A percentile compares a stretch with the other conserved stretches of the same genome.
phyloP scores from a whole-genome alignment of 1,140 invertebrate species.

The Drosophila hydei region DNA sequence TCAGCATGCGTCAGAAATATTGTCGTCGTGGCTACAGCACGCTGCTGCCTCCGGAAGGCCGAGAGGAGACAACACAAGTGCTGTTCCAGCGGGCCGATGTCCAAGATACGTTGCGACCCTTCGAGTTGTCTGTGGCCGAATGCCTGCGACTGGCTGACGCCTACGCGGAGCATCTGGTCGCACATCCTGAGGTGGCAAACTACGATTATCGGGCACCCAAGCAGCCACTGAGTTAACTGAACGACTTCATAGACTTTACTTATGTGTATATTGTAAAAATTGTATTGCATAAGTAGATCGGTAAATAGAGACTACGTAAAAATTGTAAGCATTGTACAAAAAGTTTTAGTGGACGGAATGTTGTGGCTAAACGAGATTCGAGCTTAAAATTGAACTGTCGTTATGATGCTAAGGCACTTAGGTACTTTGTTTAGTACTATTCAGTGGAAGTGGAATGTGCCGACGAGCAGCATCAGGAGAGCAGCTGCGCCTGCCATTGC shows the following conservation, averaged over 20 bases:
- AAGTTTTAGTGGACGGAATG: conserved; percentile 53
- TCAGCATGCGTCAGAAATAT: conserved; percentile 94
- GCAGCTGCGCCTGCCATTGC: conserved; percentile 13
- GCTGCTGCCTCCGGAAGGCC: conserved; percentile 90
- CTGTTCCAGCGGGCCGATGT: conserved; percentile 91
- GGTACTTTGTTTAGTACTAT: not conserved
- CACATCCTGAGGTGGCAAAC: conserved; percentile 88
- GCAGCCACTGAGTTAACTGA: conserved; percentile 18
- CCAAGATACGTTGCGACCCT: conserved; percentile 88
- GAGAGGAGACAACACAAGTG: conserved; percentile 87
- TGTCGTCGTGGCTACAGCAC: conserved; percentile 88
- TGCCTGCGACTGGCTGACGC: conserved; percentile 90
- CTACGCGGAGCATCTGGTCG: conserved; percentile 89
- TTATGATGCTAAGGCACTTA: conserved; percentile 61
- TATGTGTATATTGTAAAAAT: conserved; percentile 65
- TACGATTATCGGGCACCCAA: conserved; percentile 89
- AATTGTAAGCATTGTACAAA: conserved; percentile 42
- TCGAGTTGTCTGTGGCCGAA: conserved; percentile 91
- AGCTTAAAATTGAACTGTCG: conserved; percentile 46
- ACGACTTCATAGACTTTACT: conserved; percentile 29
- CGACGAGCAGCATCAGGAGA: conserved; percentile 28
- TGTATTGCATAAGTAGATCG: conserved; percentile 64
- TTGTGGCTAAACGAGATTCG: conserved; percentile 51
- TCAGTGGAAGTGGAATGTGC: conserved; percentile 9
- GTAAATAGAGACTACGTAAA: conserved; percentile 56